Evolutionary conservation across 2,113 vertebrate species (phyloP).

Genomic region (Montifringilla adamsi): DNA sequence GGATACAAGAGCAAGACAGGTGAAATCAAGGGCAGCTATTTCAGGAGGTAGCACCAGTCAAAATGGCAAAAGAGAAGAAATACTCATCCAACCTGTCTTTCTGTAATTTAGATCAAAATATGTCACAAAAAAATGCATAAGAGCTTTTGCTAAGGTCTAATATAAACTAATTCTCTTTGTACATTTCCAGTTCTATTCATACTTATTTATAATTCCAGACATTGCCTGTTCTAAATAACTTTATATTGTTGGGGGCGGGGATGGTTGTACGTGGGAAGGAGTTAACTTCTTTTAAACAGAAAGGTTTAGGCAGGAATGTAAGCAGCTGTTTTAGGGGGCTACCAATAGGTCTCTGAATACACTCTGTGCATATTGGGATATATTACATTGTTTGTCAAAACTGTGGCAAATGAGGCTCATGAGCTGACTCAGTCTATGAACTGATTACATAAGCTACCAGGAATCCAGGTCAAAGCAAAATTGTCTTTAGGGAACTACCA

Average conservation of each 20-base stretch:
- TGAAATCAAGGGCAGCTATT: background rate
- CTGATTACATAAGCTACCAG: background rate
- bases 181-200: background rate
- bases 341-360: background rate
- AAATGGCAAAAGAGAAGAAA: background rate
- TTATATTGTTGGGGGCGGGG: fast-evolving
- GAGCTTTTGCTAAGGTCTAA: background rate
- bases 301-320: background rate
- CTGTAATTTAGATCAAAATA: background rate
- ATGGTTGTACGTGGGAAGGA: background rate
- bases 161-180: background rate
- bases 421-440: background rate
- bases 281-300: background rate
- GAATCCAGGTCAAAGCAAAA: conserved; percentile 29
- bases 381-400: background rate
- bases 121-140: background rate
- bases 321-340: background rate
- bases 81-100: background rate
- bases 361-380: background rate
- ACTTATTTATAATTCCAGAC: background rate
- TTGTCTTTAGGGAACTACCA: background rate
- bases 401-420: background rate
- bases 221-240: background rate
- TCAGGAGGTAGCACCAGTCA: background rate
- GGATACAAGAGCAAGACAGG: background rate